Evolutionary conservation across 2,113 vertebrate species (phyloP), one percentile per base, ranked within the genome.

Genomic region (Noturus placidus): DNA sequence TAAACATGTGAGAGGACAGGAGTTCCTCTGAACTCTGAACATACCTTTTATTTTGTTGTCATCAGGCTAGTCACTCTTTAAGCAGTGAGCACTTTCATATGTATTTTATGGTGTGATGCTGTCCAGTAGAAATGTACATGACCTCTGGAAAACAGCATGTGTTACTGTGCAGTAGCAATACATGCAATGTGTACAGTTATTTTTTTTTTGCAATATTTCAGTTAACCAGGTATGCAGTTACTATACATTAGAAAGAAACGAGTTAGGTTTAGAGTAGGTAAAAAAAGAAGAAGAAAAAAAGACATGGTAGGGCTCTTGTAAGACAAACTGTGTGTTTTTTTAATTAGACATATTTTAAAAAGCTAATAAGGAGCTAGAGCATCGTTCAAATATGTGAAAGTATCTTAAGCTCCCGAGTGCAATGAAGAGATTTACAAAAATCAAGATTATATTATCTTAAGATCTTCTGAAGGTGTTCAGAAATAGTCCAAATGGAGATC

Each of bases 371-470:
- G 25, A 61, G 52, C 70, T 85, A 2, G 20, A 57, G n/a, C 67
- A 42, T 76, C 54, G 25, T 42, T 85, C 70, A 42, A 22, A 77
- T 10, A 76, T 72, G 22, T 30, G 14, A 20, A 30, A 25, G n/a
- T 9, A 17, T 54, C 61, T 30, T 54, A 54, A 79, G 38, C 33
- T 22, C 27, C 17, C 2, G 46, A 85, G 61, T 79, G 76, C 74
- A 79, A 81, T 38, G 79, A 57, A 80, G 78, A 80, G 2, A 77
- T n/a, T 6, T 81, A 61, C 30, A 81, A 81, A 59, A 50, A 86
- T 25, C 10, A 52, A 50, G 61, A 52, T 67, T 25, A 19, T 27
- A 25, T 65, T 46, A 42, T 33, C 13, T 25, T 78, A 86, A 77
- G 19, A 77, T 46, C 42, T 77, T 50, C 50, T 8, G 50, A 79